Conservation (phyloP, 1,140 invertebrate species). For the Agrypnia vestita region DNA sequence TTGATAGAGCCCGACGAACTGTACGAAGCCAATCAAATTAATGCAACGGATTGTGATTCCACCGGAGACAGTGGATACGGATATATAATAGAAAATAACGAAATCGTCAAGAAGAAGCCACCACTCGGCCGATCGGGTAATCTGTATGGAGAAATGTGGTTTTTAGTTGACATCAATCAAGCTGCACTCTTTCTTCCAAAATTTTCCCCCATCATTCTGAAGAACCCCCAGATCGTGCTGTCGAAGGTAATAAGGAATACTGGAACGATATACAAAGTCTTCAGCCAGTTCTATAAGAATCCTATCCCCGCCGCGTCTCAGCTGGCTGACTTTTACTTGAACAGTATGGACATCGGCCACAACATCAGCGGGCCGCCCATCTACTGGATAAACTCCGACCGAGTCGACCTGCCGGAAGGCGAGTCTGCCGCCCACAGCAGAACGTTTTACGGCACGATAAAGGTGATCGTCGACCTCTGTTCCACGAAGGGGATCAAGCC, state of each 20-base stretch:
- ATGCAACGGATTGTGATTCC: not conserved
- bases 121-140: not conserved
- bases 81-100: constrained; percentile 44
- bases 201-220: constrained; percentile 64
- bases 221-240: constrained; percentile 63
- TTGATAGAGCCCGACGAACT: constrained; percentile 47
- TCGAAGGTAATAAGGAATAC: constrained; percentile 66
- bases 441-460: constrained; percentile 60
- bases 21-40: constrained; percentile 42
- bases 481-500: constrained; percentile 66
- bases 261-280: constrained; percentile 63
- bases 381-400: constrained; percentile 63
- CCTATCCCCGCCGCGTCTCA: constrained; percentile 60
- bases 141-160: constrained; percentile 64
- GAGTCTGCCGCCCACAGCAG: constrained; percentile 23
- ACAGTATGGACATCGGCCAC: constrained; percentile 62
- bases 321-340: constrained; percentile 60
- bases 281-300: constrained; percentile 64
- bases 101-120: constrained; percentile 41
- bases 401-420: constrained; percentile 20
- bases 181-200: constrained; percentile 66
- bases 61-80: constrained; percentile 8
- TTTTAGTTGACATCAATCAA: constrained; percentile 67
- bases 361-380: constrained; percentile 64
- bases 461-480: constrained; percentile 65